Base-by-base conservation (phyloP, 1,140 invertebrate genomes). In the Batillaria attramentaria region DNA sequence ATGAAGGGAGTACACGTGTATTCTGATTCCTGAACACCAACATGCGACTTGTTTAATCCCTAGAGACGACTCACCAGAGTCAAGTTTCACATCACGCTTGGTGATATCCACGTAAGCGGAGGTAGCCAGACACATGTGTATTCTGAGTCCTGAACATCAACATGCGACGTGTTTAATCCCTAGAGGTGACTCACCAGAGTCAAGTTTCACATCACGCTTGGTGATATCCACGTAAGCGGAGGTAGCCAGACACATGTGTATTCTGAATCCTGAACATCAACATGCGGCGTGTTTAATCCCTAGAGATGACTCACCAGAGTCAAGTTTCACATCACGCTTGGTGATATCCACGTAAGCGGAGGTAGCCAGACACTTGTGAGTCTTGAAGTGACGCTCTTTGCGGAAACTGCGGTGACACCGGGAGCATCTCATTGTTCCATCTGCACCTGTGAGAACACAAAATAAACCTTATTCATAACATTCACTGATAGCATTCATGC, bases 61-160 rank as follows among this genome's bases (percentile, higher is more conserved):
- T n/a, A n/a, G n/a, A n/a, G n/a, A n/a, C n/a, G n/a, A 31, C n/a
- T 77, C 54, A 86, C 87, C 87, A 80, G 83, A 84, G 72, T 88
- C 86, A 50, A 84, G 66, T 72, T 84, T 85, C 24, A 84, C 82
- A 10, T 89, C 87, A 66, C 87, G 88, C 65, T 85, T 85, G 46
- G 84, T 84, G 72, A 89, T 88, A 72, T 90, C 89, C 4, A 90
- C 85, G 79, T 88, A 91, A 31, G 89, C 87, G 2, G 87, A 86
- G 43, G 78, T 77, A 20, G 87, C 89, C 46, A 87, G 70, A 81
- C 90, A n/a, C n/a, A n/a, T n/a, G n/a, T n/a, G n/a, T n/a, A n/a
- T n/a, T n/a, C n/a, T n/a, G n/a, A n/a, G n/a, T n/a, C n/a, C n/a
- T n/a, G n/a, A n/a, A n/a, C n/a, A n/a, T n/a, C n/a, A n/a, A n/a